Evolutionary conservation across 2,797 vertebrate genomes (phyloP).

Genomic region (Argentina silus): DNA sequence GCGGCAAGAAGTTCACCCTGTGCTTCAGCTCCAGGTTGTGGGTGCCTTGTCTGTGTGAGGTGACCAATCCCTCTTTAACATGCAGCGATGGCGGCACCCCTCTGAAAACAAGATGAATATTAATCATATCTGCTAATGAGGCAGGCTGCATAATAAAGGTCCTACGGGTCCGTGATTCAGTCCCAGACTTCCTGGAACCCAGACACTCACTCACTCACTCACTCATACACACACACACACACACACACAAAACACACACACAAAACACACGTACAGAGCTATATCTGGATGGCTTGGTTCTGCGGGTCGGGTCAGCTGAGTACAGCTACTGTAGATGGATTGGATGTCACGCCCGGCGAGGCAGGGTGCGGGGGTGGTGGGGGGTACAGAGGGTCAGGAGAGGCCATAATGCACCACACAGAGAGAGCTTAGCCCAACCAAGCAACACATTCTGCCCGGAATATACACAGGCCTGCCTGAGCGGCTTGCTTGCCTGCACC

Average conservation of each 20-base stretch:
- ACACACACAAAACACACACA: background rate
- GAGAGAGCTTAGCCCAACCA: constrained; percentile 20
- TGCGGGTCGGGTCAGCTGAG: background rate
- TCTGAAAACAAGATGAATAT: constrained; percentile 73
- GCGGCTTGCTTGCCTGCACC: background rate
- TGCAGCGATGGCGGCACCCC: constrained; percentile 43
- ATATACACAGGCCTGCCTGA: no score
- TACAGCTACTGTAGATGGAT: background rate
- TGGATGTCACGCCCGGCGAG: background rate
- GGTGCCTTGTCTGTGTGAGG: no score
- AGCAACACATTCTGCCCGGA: background rate
- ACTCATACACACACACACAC: no score
- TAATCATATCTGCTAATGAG: constrained; percentile 63
- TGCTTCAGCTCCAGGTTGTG: no score
- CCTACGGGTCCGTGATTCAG: constrained; percentile 45
- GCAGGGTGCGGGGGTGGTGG: background rate
- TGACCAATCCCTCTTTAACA: constrained; percentile 46
- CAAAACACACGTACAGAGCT: background rate
- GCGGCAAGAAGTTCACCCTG: no score
- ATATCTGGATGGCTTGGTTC: no score
- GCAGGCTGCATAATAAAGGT: constrained; percentile 48
- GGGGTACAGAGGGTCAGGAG: background rate
- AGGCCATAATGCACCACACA: background rate
- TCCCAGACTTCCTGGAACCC: constrained; percentile 9
- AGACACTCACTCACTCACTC: background rate